phyloP scores from a whole-genome alignment of 2,113 vertebrate species.

The Caranx melampygus region DNA sequence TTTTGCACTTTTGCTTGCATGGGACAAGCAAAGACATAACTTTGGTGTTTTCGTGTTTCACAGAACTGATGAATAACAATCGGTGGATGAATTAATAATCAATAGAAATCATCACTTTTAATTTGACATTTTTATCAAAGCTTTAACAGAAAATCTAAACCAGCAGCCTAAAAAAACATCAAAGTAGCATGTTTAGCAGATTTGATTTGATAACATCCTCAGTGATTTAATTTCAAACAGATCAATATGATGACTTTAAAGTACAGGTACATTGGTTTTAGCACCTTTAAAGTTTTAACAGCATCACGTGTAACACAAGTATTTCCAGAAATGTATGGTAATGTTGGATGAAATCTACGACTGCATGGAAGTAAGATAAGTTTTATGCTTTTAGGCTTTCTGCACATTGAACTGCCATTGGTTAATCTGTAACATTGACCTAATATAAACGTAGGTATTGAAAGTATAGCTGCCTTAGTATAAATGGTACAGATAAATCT shows the following conservation, averaged over 20 bases:
- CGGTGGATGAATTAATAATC: too few species aligned
- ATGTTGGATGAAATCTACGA: too few species aligned
- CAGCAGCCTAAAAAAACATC: neutral
- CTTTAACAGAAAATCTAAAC: neutral
- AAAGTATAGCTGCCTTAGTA: neutral
- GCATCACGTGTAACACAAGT: neutral
- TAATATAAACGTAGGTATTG: neutral
- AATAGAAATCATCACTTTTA: neutral
- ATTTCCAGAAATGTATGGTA: neutral
- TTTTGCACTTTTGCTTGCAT: too few species aligned
- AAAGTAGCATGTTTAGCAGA: neutral
- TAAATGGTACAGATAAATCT: neutral
- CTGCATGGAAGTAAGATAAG: too few species aligned
- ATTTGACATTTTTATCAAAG: neutral
- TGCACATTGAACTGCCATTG: neutral
- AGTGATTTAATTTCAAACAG: neutral
- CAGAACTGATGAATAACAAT: too few species aligned
- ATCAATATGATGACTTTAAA: slow-evolving; percentile 17
- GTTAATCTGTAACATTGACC: neutral
- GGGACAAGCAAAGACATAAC: neutral
- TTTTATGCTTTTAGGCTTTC: neutral
- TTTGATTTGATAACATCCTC: slow-evolving; percentile 5
- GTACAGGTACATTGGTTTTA: neutral
- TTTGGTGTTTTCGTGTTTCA: too few species aligned
- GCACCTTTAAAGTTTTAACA: neutral